A percentile compares a stretch with the other conserved stretches of the same genome.
Evolutionary conservation across 2,888 invertebrate genomes (phyloP).

Genomic region (Osedax fenrisi): DNA sequence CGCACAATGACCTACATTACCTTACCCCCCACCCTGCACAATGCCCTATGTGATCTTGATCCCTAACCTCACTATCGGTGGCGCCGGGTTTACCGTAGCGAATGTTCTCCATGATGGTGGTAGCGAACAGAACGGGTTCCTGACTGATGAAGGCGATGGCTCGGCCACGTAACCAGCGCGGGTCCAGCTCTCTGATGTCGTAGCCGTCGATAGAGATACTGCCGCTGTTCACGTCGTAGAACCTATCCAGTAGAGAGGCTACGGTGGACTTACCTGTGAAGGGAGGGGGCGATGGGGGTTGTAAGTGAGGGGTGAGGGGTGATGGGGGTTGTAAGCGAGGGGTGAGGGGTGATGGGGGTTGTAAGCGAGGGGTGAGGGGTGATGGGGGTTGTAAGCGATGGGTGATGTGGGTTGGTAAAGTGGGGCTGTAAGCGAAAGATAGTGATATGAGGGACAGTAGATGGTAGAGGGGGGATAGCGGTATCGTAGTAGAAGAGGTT

Average conservation of each 20-base stretch:
- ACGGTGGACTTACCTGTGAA: slow-evolving; percentile 70
- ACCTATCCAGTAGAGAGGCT: slow-evolving; percentile 74
- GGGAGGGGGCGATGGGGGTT: background rate
- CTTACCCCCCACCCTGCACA: too few species aligned
- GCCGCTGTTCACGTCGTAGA: slow-evolving; percentile 69
- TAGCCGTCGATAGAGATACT: slow-evolving; percentile 64
- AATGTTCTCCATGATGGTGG: slow-evolving; percentile 80
- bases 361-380: background rate
- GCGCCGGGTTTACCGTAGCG: slow-evolving; percentile 64
- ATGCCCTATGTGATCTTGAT: too few species aligned
- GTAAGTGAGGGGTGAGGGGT: background rate
- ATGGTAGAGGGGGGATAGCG: too few species aligned
- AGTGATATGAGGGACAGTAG: too few species aligned
- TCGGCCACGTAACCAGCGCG: slow-evolving; percentile 71
- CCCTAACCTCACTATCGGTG: slow-evolving; percentile 54
- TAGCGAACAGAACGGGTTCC: slow-evolving; percentile 80
- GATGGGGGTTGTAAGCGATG: background rate
- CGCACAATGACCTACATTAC: too few species aligned
- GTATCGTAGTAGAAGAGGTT: too few species aligned
- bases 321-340: background rate
- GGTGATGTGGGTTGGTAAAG: too few species aligned
- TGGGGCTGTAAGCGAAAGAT: too few species aligned
- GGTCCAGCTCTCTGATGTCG: slow-evolving; percentile 63
- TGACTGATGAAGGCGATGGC: slow-evolving; percentile 79
- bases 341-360: background rate